Percentiles rank a stretch among this genome's conserved stretches.
These are phyloP conservation scores for Eptesicus fuscus DNA, from an alignment of 2,113 vertebrate species.

Conservation along the genomic window DNA sequence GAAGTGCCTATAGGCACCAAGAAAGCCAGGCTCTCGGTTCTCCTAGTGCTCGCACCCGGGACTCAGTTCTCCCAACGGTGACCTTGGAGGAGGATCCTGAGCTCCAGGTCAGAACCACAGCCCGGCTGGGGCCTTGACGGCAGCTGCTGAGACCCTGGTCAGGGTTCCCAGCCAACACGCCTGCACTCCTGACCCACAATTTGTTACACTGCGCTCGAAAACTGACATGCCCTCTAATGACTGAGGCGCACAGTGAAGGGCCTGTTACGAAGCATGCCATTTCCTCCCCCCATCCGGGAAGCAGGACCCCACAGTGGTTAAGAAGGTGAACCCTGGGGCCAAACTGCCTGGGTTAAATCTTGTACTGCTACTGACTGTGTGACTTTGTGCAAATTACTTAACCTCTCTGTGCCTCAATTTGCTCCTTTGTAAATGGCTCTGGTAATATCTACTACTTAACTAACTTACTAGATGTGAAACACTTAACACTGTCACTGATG, in stretches of 20 bases:
- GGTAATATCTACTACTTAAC: neutral
- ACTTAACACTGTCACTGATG: neutral
- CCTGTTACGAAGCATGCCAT: neutral
- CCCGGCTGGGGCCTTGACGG: neutral
- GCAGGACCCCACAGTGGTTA: neutral
- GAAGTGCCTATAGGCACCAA: neutral
- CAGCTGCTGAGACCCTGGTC: neutral
- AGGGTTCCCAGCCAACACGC: neutral
- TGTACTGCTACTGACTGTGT: neutral
- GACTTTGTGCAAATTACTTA: neutral
- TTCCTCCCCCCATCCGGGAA: neutral
- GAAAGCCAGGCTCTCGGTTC: neutral
- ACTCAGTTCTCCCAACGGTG: neutral
- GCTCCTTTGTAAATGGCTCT: neutral
- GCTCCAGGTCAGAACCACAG: neutral
- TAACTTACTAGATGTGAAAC: neutral
- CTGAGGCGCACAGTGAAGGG: neutral
- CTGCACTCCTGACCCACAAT: neutral
- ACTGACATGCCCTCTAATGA: neutral
- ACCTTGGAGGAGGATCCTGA: neutral
- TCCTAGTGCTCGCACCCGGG: neutral
- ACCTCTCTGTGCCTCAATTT: neutral
- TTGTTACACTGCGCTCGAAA: neutral
- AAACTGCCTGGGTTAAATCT: neutral
- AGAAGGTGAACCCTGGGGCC: neutral